Evolutionary conservation across 2,888 invertebrate species (phyloP), one percentile per base, ranked within the genome.

Genomic region (Nematopogon swammerdamellus): DNA sequence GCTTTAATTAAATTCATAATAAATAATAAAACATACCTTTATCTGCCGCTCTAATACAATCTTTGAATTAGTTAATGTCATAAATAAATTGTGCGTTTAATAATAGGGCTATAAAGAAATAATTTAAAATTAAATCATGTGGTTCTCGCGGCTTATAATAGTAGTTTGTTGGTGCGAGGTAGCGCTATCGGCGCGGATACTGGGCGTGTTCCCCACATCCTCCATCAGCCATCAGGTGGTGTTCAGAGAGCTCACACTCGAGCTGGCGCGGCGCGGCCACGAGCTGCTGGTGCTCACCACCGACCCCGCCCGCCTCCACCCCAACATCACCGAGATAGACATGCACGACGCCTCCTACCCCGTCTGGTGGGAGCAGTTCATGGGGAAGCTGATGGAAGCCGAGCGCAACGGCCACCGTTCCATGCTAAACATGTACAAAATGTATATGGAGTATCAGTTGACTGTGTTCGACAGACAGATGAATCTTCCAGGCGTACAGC

Each of bases 171-270:
- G 4, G 25, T 4, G 4, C 4, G 10, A 25, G 25, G 25, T 25
- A 10, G 10, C 25, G 25, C 4, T 25, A 10, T 4, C 46, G 45
- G 58, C 57, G 3, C 53, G 54, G 19, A 65, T 65, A 17, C 46
- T 65, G 14, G 59, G 52, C 0, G 48, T 63, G 1, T 46, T 60
- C 19, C 49, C 62, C 1, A 52, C 68, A 3, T 69, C 81, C 1
- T 70, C 73, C 3, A 67, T 68, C 52, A 80, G 79, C 53, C 80
- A 81, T 52, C 79, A 80, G 58, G 58, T 70, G 1, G 65, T 70
- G 1, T 76, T 62, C 55, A 63, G 65, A 20, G 65, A 67, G 2
- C 56, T 82, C 16, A 68, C 74, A 59, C 59, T 62, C 14, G 70
- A 67, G 29, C 57, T 82, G 30, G 64, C 67, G 1, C 55, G 61